phyloP scores from a whole-genome alignment of 2,797 vertebrate species.

The Okamejei kenojei region DNA sequence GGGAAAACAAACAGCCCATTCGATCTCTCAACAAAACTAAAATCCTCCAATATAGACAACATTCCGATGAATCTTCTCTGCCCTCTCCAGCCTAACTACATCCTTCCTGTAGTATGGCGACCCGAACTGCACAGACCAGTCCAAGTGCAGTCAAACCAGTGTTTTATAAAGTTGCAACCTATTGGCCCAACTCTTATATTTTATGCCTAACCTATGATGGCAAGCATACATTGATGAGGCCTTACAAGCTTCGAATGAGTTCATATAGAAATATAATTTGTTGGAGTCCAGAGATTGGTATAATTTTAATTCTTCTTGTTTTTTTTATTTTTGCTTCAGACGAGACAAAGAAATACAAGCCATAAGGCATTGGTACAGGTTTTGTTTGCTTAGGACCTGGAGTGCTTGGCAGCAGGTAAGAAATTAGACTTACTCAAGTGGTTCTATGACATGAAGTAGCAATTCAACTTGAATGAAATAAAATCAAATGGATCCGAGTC shows the following conservation, averaged over 20 bases:
- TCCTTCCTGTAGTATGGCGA: too few relatives aligned
- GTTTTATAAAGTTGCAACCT: too few relatives aligned
- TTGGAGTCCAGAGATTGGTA: neutral
- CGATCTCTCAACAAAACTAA: too few relatives aligned
- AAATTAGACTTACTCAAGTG: neutral
- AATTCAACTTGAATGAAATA: neutral
- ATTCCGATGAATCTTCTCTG: too few relatives aligned
- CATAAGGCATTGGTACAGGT: neutral
- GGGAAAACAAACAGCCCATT: too few relatives aligned
- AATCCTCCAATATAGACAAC: too few relatives aligned
- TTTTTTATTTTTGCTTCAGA: neutral
- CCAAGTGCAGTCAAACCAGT: too few relatives aligned
- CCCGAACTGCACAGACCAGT: too few relatives aligned
- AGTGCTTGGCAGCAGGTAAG: neutral
- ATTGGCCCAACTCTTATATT: too few relatives aligned
- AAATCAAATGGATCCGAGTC: neutral
- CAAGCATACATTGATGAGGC: too few relatives aligned
- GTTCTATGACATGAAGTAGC: neutral
- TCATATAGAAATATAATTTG: neutral
- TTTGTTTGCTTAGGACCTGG: slow-evolving; percentile 19
- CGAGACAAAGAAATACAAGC: slow-evolving; percentile 26
- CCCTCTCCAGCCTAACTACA: too few relatives aligned
- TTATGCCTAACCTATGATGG: too few relatives aligned
- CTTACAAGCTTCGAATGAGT: neutral
- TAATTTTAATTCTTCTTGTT: neutral